Conservation (phyloP, 2,888 invertebrate genomes). For the Incurvaria masculella region DNA sequence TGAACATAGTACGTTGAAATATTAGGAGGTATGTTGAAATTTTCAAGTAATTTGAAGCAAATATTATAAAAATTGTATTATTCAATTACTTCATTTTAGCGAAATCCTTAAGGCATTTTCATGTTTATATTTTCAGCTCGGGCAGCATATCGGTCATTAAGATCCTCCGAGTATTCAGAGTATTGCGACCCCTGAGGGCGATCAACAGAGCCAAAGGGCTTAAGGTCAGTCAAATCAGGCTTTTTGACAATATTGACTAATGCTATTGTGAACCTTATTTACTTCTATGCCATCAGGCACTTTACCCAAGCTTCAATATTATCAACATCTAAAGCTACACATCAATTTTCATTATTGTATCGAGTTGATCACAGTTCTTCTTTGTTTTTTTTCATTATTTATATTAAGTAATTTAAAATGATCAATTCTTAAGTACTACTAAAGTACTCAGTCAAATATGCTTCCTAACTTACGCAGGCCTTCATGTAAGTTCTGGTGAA, state of each 20-base stretch:
- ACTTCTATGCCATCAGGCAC: neutral
- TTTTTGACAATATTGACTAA: neutral
- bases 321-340: neutral
- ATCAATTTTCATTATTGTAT: constrained; percentile 6
- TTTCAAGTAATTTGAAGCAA: too few relatives aligned
- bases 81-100: neutral
- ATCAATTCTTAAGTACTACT: too few relatives aligned
- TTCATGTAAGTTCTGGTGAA: too few relatives aligned
- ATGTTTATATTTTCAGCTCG: constrained; percentile 45
- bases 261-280: neutral
- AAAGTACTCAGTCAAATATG: too few relatives aligned
- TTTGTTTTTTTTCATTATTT: too few relatives aligned
- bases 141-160: constrained; percentile 92
- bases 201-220: constrained; percentile 99
- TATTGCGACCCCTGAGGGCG: constrained; percentile 94
- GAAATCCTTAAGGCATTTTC: neutral
- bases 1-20: too few relatives aligned
- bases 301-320: neutral
- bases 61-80: too few relatives aligned
- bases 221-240: constrained; percentile 70
- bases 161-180: constrained; percentile 95
- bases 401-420: too few relatives aligned
- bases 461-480: too few relatives aligned
- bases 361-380: constrained; percentile 11
- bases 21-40: too few relatives aligned